These are phyloP conservation scores for Tangachromis dhanisi DNA, from an alignment of 2,113 vertebrate species.

Conservation along the genomic window DNA sequence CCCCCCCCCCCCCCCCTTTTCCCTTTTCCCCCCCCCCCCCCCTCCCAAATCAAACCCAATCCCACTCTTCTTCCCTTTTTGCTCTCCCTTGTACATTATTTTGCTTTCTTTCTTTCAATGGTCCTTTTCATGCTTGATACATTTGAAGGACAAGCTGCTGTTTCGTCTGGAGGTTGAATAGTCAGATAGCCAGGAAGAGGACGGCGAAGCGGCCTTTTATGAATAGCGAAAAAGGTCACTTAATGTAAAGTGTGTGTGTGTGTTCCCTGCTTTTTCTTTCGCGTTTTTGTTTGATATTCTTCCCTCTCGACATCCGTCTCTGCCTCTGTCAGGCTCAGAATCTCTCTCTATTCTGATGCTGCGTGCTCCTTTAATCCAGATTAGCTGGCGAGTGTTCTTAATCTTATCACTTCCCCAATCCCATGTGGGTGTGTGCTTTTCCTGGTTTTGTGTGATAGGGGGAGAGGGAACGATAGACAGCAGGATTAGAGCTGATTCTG, in stretches of 20 bases:
- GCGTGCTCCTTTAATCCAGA: conserved; percentile 72
- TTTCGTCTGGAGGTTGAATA: neutral
- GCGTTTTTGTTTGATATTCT: neutral
- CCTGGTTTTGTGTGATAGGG: conserved; percentile 54
- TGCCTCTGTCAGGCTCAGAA: conserved; percentile 34
- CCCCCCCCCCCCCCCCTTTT: too few relatives aligned
- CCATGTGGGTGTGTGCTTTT: conserved; percentile 65
- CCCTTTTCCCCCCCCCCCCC: too few relatives aligned
- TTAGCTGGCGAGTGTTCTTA: conserved; percentile 72
- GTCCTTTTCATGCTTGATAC: neutral
- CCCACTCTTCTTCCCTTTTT: neutral
- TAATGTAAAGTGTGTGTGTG: neutral
- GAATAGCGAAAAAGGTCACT: conserved; percentile 46
- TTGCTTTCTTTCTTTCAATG: neutral
- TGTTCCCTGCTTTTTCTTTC: neutral
- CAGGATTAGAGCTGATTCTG: conserved; percentile 51
- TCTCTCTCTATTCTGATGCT: conserved; percentile 56
- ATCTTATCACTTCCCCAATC: conserved; percentile 73
- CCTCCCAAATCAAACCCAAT: conserved; percentile 5
- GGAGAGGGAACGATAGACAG: conserved; percentile 23
- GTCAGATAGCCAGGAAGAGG: neutral
- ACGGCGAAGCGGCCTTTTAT: neutral
- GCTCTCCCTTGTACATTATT: neutral
- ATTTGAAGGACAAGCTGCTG: conserved; percentile 22
- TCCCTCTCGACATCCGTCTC: neutral